Base-by-base conservation (phyloP, 2,888 invertebrate species). In the Mythimna ferrago region DNA sequence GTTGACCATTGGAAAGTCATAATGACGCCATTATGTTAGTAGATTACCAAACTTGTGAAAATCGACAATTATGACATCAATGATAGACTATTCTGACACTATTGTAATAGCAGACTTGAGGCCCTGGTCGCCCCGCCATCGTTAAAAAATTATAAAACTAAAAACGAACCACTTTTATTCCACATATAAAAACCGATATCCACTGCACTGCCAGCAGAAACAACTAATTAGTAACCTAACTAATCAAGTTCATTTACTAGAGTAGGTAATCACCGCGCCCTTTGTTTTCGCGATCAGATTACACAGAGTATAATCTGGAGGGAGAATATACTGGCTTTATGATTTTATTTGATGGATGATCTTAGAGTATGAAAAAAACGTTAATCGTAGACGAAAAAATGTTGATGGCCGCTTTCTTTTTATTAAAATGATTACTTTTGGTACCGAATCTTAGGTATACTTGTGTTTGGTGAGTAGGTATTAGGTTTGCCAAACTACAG, bases 231-330 rank as follows among this genome's bases (percentile, higher is more conserved):
- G 72, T 61, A 69, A 51, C 54, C 58, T 48, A 56, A 72, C 65
- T 72, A 73, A 82, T 74, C 58, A 57, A 62, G 48, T 68, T 80
- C 73, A 84, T 72, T 83, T 69, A 71, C 62, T 74, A 71, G 61
- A 84, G 83, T 82, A 76, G 80, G 62, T 71, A 71, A 82, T 78
- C 60, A 73, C 26, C 82, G 35, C 76, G 56, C 82, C 82, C 73
- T 61, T 73, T 76, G 75, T 71, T 83, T 76, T 65, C 53, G 21
- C 74, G 66, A 79, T 83, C 83, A 71, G 66, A 74, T 83, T 83
- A 75, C 83, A 71, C 58, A 74, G 74, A 73, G 76, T 62, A 74
- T 68, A 73, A 81, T 75, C 71, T 75, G 53, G 53, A 10, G 63
- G 21, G 66, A 70, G 66, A 78, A 71, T 77, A 77, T 78, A 71